Percentiles rank a stretch among this genome's conserved stretches.
These are phyloP conservation scores for Vulpes lagopus DNA, from an alignment of 2,113 vertebrate species.

Conservation along the genomic window DNA sequence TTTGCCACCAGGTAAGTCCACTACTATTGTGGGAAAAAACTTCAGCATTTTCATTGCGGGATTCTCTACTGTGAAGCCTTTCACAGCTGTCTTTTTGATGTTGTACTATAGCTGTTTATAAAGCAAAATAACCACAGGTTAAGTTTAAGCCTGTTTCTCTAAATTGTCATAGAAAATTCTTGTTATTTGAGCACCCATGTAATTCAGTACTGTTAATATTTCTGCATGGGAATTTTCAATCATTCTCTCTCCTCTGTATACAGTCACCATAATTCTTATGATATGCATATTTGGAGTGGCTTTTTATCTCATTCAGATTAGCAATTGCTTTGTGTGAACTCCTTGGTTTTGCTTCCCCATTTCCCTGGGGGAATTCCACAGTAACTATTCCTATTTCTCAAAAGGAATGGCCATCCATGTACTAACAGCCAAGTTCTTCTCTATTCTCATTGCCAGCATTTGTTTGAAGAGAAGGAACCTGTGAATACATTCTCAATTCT, in stretches of 20 bases:
- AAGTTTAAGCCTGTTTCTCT: not conserved
- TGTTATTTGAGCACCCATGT: not conserved
- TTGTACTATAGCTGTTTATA: not conserved
- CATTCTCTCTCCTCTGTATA: not conserved
- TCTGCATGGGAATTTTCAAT: not conserved
- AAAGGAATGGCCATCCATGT: not conserved
- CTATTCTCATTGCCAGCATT: not conserved
- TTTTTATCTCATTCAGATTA: constrained; percentile 12
- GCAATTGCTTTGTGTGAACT: not conserved
- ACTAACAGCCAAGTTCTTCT: not conserved
- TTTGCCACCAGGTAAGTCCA: constrained; percentile 87
- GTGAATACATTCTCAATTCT: not conserved
- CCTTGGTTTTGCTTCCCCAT: not conserved
- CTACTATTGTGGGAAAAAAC: not conserved
- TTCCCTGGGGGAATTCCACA: not conserved
- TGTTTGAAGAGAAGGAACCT: constrained; percentile 11
- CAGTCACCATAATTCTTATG: not conserved
- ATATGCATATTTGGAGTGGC: not conserved
- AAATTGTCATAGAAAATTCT: not conserved
- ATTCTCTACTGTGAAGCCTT: not conserved
- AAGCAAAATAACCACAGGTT: not conserved
- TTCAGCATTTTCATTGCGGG: not conserved
- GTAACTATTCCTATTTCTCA: not conserved
- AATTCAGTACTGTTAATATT: not conserved
- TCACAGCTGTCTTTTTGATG: constrained; percentile 13